These are phyloP conservation scores for Tupaia chinensis DNA, from an alignment of 2,113 vertebrate genomes.

Conservation along the genomic window DNA sequence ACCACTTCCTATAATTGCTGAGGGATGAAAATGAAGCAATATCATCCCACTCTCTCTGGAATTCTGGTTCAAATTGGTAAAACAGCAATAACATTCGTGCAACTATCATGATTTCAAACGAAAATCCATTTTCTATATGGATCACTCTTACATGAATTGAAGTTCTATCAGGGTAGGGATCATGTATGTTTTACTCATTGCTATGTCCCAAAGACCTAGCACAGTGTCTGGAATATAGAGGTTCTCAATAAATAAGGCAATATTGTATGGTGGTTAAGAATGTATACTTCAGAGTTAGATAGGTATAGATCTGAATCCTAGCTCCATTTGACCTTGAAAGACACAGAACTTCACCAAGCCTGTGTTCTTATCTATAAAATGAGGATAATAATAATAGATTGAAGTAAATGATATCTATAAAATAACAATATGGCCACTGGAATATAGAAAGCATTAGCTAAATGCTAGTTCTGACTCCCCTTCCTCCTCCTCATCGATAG, in stretches of 20 bases:
- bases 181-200: background rate
- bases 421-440: background rate
- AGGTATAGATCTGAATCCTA: background rate
- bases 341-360: background rate
- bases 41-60: background rate
- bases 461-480: background rate
- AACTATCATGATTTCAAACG: conserved; percentile 18
- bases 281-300: background rate
- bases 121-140: background rate
- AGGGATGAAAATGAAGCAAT: conserved; percentile 28
- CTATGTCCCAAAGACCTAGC: background rate
- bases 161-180: background rate
- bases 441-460: conserved; percentile 2
- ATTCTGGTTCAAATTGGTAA: conserved; percentile 36
- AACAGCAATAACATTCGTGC: background rate
- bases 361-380: conserved; percentile 39
- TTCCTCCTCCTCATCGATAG: background rate
- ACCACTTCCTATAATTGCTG: background rate
- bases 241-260: background rate
- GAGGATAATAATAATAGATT: background rate
- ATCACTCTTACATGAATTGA: background rate
- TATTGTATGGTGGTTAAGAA: background rate
- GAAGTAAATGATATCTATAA: conserved; percentile 23
- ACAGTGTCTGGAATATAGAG: background rate
- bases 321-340: background rate